These are phyloP conservation scores for Salvelinus fontinalis DNA, from an alignment of 2,113 vertebrate genomes.

Conservation along the genomic window DNA sequence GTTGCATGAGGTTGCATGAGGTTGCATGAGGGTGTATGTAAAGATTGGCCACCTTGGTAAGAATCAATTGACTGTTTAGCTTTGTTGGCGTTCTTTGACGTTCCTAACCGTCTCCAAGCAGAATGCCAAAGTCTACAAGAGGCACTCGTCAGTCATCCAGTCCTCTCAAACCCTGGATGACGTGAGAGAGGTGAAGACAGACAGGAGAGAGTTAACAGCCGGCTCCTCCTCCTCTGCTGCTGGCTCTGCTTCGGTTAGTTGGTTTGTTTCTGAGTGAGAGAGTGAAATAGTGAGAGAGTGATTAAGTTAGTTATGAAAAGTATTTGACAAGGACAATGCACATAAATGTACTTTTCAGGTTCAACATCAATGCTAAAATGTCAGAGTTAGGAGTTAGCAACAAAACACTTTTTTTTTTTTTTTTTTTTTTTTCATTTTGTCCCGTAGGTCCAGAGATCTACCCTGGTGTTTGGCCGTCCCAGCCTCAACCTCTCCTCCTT, in stretches of 20 bases:
- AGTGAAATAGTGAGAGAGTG: too few species aligned
- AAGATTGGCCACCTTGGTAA: not conserved
- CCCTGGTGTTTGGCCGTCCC: constrained; percentile 58
- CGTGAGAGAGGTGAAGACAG: constrained; percentile 54
- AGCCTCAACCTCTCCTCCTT: constrained; percentile 63
- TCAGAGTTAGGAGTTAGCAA: too few species aligned
- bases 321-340: too few species aligned
- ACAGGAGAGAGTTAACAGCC: constrained; percentile 34
- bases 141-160: constrained; percentile 70
- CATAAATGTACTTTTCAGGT: too few species aligned
- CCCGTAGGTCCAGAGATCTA: constrained; percentile 58
- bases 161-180: constrained; percentile 67
- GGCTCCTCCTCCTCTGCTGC: constrained; percentile 23
- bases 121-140: constrained; percentile 69
- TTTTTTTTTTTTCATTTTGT: not conserved
- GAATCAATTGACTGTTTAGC: not conserved
- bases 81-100: not conserved
- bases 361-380: too few species aligned
- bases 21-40: not conserved
- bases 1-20: fast-evolving
- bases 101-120: constrained; percentile 34
- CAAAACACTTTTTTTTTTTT: fast-evolving
- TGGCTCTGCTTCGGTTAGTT: too few species aligned
- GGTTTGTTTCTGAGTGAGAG: too few species aligned
- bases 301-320: too few species aligned